These are phyloP conservation scores for Papilio polyxenes DNA, from an alignment of 1,140 invertebrate species.

Conservation along the genomic window DNA sequence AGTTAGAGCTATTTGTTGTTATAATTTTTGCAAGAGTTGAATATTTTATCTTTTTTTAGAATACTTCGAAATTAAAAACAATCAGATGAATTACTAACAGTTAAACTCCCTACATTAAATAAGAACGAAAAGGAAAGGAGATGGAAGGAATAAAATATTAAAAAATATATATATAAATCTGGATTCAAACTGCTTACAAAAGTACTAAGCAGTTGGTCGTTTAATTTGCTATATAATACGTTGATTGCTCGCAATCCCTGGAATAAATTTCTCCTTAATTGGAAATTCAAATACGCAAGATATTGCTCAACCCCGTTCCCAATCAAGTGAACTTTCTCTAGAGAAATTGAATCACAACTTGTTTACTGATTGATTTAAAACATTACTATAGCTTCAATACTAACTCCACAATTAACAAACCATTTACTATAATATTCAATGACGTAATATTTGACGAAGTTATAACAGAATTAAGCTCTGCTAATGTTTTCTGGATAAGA, in stretches of 20 bases:
- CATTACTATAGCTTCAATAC: not conserved
- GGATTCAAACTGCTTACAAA: not conserved
- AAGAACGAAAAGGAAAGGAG: no score
- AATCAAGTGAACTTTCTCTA: constrained; percentile 23
- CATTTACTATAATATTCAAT: not conserved
- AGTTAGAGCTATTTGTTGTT: not conserved
- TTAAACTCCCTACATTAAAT: no score
- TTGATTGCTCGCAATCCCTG: not conserved
- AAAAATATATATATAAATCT: not conserved
- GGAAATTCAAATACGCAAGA: constrained; percentile 22
- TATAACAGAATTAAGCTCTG: no score
- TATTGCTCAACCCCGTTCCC: constrained; percentile 16
- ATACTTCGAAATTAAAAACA: no score
- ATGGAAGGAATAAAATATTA: no score
- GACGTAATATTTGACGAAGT: not conserved
- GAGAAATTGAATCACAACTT: constrained; percentile 25
- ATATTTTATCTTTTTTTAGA: no score
- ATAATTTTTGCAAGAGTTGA: not conserved
- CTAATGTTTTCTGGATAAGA: no score
- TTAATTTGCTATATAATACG: not conserved
- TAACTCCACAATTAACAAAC: not conserved
- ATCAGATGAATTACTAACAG: no score
- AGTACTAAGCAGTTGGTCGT: not conserved
- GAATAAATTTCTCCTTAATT: constrained; percentile 14
- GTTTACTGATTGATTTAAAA: constrained; percentile 4